Base-by-base conservation (phyloP, 2,797 vertebrate genomes). In the Chaunax sp. region DNA sequence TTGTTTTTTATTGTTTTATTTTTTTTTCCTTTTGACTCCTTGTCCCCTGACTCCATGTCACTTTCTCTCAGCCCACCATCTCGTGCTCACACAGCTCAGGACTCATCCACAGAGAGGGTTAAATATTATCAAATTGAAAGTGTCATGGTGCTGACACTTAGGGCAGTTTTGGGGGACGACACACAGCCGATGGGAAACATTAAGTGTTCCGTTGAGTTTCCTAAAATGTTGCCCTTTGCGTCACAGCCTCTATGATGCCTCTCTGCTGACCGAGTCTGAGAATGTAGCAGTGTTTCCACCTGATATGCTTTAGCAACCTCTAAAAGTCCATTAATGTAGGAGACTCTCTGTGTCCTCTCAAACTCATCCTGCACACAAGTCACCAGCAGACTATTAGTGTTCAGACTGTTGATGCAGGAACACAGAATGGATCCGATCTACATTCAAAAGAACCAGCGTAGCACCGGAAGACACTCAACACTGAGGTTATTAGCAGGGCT, bases 231-330 rank as follows among this genome's bases (percentile, higher is more conserved):
- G 51, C 69, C 57, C 68, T 65, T 51, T 69, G 64, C 64, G 19
- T 75, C 79, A 35, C 19, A 7, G 18, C 67, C 46, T 50, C 6
- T n/a, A 3, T 61, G 60, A 62, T 5, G 62, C 75, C 82, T 84
- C 86, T 86, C 81, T 92, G 89, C 88, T 79, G 89, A 91, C 86
- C 84, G 41, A 53, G 81, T 64, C 80, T 82, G 91, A 72, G 83
- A 46, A 85, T 91, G 88, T 89, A 91, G 90, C 85, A 63, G 70
- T 80, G 77, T n/a, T 69, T 87, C 69, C 77, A 86, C 86, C 75
- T 72, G 82, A 92, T 91, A 89, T 85, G 92, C 89, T 93, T 92
- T 92, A 92, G 90, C 90, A 89, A 85, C 75, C 69, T 35, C 51
- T 5, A 78, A 67, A 80, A 69, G 26, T 4, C 25, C 30, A 35